Base-by-base conservation (phyloP, 2,888 invertebrate species). In the Slavum lentiscoides region DNA sequence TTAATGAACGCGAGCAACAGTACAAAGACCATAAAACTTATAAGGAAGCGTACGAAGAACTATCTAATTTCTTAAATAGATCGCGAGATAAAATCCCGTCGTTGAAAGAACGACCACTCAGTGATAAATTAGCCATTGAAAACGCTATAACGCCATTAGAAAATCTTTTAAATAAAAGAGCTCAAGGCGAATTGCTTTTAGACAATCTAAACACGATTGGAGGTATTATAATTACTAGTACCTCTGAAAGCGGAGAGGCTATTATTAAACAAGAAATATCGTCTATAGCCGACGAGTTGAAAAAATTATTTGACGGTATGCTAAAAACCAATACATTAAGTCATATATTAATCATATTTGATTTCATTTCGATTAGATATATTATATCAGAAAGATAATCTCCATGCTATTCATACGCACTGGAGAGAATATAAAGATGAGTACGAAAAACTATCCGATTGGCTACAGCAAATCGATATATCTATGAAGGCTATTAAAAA, bases 381-480 rank as follows among this genome's bases (percentile, higher is more conserved):
- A 58, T 91, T 92, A 85, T 90, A 93, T 84, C 94, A 95, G 86
- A 94, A 95, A 85, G 92, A 91, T 84, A 92, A 94, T 85, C 86
- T 96, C 30, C 95, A 95, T 87, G 90, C 91, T 4, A 94, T 93
- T 5, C 90, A 95, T 82, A 89, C 90, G 75, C 93, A 95, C 85
- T 94, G 95, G 94, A 90, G 94, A 80, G 93, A 95, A 83, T 96
- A 94, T 87, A 96, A 96, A 87, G 96, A 96, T 85, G 96, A 96
- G 87, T 95, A 94, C 85, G 96, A 96, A 86, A 90, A 94, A 82
- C 87, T 96, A 21, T 94, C 94, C 74, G 96, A 96, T 86, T 96
- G 96, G 96, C 87, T 96, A 53, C 96, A 96, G 85, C 95, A 96
- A 86, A 94, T 94, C 85, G 95, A 96, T 85, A 94, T 95, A 84